A percentile compares a stretch with the other conserved stretches of the same genome.
These are phyloP conservation scores for Salvelinus sp. DNA, from an alignment of 2,113 vertebrate species.

Conservation along the genomic window DNA sequence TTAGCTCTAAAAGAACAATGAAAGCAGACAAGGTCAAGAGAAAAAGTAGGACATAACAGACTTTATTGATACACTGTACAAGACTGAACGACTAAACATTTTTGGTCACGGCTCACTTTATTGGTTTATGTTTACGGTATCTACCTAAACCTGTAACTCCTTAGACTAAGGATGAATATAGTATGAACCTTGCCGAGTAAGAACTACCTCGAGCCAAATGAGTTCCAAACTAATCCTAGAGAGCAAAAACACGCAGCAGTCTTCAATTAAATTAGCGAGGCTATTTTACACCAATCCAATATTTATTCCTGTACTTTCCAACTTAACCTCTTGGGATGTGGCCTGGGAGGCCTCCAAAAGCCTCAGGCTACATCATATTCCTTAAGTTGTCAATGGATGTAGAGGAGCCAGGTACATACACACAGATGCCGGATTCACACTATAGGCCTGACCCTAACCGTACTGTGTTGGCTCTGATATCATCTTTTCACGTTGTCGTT, in stretches of 20 bases:
- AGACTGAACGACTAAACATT: too few species aligned
- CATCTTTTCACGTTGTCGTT: too few species aligned
- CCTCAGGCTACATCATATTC: slow-evolving; percentile 11
- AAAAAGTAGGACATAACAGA: not conserved
- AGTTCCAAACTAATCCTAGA: not conserved
- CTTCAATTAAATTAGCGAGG: not conserved
- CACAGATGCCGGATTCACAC: not conserved
- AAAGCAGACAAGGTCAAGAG: not conserved
- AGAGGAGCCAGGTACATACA: slow-evolving; percentile 25
- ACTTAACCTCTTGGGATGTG: not conserved
- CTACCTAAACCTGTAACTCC: too few species aligned
- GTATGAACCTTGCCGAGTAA: not conserved
- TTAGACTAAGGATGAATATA: not conserved
- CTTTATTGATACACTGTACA: not conserved
- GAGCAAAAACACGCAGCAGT: too few species aligned
- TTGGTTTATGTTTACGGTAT: too few species aligned
- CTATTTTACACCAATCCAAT: not conserved
- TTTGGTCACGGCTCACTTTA: too few species aligned
- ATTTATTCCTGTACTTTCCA: slow-evolving; percentile 9
- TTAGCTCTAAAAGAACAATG: not conserved
- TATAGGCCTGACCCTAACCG: too few species aligned
- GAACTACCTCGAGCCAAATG: not conserved
- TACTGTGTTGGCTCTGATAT: too few species aligned
- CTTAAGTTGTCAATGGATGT: slow-evolving; percentile 57
- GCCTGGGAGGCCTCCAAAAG: not conserved